Percentiles rank a stretch among this genome's conserved stretches.
phyloP scores from a whole-genome alignment of 2,797 vertebrate species.

The Taenioides sp. region DNA sequence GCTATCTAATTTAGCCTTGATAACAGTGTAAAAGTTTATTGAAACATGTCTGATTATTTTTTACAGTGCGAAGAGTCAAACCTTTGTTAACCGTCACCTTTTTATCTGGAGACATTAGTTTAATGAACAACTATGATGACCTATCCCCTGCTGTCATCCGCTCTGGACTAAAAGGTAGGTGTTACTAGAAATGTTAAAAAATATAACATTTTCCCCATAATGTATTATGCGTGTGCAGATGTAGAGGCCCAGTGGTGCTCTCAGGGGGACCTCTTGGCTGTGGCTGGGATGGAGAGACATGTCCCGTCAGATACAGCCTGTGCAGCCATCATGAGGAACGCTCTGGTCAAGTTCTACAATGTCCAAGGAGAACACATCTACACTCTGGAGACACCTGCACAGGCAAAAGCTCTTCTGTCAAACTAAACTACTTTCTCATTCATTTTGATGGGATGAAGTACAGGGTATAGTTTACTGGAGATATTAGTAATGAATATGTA shows the following conservation, averaged over 20 bases:
- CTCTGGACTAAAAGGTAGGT: constrained; percentile 95
- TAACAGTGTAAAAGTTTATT: neutral
- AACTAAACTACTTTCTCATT: neutral
- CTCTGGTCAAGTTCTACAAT: constrained; percentile 97
- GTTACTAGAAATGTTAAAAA: neutral
- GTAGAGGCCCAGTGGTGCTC: constrained; percentile 99
- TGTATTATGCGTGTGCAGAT: constrained; percentile 72
- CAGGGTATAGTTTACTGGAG: neutral
- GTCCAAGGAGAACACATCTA: constrained; percentile 97
- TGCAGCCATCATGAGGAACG: constrained; percentile 85
- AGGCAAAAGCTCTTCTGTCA: constrained; percentile 71
- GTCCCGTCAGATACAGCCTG: constrained; percentile 82
- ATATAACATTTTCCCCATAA: neutral
- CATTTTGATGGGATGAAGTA: neutral
- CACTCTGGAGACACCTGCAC: constrained; percentile 95
- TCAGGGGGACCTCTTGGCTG: constrained; percentile 95
- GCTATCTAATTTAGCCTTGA: no score
- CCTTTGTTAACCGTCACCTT: constrained; percentile 97
- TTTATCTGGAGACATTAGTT: constrained; percentile 95
- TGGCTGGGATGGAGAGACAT: constrained; percentile 95
- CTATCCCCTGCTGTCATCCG: constrained; percentile 92
- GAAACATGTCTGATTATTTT: neutral
- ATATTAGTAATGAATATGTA: neutral
- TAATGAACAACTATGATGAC: constrained; percentile 99
- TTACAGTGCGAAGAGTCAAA: constrained; percentile 86